Evolutionary conservation across 2,888 invertebrate species (phyloP).

Genomic region (Pristionchus arcanus): DNA sequence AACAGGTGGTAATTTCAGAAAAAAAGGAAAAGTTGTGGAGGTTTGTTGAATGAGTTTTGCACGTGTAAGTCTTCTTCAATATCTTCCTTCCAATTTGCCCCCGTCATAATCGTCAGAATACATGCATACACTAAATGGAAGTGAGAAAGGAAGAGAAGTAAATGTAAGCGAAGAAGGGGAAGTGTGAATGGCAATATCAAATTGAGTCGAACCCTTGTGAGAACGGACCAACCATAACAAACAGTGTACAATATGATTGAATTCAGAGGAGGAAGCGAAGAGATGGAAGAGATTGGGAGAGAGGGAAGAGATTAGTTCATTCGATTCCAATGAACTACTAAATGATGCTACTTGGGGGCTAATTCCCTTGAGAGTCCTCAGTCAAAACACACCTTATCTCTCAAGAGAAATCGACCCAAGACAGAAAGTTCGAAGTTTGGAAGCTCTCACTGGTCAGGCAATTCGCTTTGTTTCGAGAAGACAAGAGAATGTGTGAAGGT

Average conservation of each 20-base stretch:
- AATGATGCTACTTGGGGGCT: not conserved
- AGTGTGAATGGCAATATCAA: not conserved
- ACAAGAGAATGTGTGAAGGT: slow-evolving; percentile 3
- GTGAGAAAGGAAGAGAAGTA: not conserved
- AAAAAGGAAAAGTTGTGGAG: not conserved
- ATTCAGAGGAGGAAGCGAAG: not conserved
- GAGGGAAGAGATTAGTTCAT: not conserved
- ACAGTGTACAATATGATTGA: not conserved
- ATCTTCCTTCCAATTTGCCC: not conserved
- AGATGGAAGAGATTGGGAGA: not conserved
- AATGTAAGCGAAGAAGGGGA: not conserved
- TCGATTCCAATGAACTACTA: not conserved
- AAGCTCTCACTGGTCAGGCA: not conserved
- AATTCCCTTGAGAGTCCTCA: not conserved
- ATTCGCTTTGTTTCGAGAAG: slow-evolving; percentile 33
- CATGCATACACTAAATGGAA: slow-evolving; percentile 11
- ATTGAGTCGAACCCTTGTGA: not conserved
- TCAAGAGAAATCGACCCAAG: not conserved
- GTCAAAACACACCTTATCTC: slow-evolving; percentile 33
- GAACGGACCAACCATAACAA: not conserved
- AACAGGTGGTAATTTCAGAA: not conserved
- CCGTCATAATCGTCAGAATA: slow-evolving; percentile 3
- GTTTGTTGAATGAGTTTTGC: not conserved
- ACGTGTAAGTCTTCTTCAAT: not conserved
- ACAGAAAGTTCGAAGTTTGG: slow-evolving; percentile 15